Percentiles rank a stretch among this genome's conserved stretches.
phyloP scores from a whole-genome alignment of 1,140 invertebrate genomes.

The Drosophila mauritiana region DNA sequence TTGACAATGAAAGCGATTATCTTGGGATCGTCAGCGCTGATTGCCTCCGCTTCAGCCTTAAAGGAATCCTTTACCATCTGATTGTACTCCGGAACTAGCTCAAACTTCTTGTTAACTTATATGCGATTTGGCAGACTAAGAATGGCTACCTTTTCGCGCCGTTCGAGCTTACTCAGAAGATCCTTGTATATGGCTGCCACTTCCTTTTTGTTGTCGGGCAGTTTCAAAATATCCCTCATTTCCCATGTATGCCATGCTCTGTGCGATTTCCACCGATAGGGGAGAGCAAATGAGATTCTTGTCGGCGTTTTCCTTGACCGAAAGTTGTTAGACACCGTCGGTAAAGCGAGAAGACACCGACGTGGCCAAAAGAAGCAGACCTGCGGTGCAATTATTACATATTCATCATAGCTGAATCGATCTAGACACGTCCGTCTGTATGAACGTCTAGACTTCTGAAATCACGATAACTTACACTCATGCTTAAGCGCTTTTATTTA shows the following conservation, averaged over 20 bases:
- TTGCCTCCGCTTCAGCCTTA: slow-evolving; percentile 64
- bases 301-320: slow-evolving; percentile 12
- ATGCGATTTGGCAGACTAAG: slow-evolving; percentile 71
- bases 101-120: slow-evolving; percentile 50
- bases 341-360: slow-evolving; percentile 1
- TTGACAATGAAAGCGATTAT: slow-evolving; percentile 85
- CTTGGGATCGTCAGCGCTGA: slow-evolving; percentile 84
- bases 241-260: slow-evolving; percentile 87
- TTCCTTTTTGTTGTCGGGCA: slow-evolving; percentile 58
- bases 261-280: slow-evolving; percentile 84
- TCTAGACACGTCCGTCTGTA: too few species aligned
- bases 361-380: background rate
- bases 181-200: slow-evolving; percentile 42
- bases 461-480: too few species aligned
- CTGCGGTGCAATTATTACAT: background rate
- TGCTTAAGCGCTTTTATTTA: too few species aligned
- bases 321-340: background rate
- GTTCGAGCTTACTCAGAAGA: background rate
- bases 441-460: too few species aligned
- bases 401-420: too few species aligned
- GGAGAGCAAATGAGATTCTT: slow-evolving; percentile 83
- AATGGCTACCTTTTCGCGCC: slow-evolving; percentile 45
- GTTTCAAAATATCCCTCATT: slow-evolving; percentile 84
- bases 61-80: slow-evolving; percentile 53
- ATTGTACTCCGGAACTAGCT: slow-evolving; percentile 42